Conservation (phyloP, 2,888 invertebrate genomes). For the Hoplodrina ambigua region DNA sequence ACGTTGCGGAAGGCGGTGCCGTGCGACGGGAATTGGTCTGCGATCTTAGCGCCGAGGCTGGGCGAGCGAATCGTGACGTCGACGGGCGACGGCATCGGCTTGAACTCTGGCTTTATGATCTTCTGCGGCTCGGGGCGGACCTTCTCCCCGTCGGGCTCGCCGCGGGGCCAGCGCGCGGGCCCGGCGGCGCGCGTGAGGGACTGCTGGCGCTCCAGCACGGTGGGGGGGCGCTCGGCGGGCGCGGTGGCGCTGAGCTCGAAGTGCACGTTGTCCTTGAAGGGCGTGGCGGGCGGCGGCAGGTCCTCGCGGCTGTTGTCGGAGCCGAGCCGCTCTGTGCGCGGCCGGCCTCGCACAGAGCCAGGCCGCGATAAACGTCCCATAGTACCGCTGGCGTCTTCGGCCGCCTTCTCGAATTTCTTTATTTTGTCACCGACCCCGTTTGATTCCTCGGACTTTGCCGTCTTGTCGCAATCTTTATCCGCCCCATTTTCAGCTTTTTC, state of each 20-base stretch:
- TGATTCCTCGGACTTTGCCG: constrained; percentile 73
- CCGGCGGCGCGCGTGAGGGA: constrained; percentile 69
- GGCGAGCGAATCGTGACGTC: constrained; percentile 87
- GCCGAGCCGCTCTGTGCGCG: constrained; percentile 64
- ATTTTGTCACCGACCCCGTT: constrained; percentile 89
- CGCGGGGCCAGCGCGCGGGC: constrained; percentile 77
- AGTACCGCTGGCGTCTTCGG: constrained; percentile 80
- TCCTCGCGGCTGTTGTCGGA: constrained; percentile 75
- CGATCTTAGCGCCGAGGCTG: constrained; percentile 82
- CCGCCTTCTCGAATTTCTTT: constrained; percentile 86
- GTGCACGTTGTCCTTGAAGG: constrained; percentile 79
- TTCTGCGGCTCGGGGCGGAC: constrained; percentile 83
- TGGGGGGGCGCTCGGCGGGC: constrained; percentile 44
- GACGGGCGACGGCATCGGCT: constrained; percentile 81
- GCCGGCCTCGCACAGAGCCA: constrained; percentile 78
- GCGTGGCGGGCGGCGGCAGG: constrained; percentile 80
- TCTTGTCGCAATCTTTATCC: constrained; percentile 20
- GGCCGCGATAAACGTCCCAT: constrained; percentile 78
- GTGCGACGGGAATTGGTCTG: constrained; percentile 86
- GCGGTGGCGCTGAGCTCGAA: constrained; percentile 69
- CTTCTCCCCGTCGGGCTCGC: constrained; percentile 73
- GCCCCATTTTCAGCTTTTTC: constrained; percentile 34
- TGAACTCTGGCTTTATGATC: constrained; percentile 87
- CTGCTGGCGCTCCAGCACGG: constrained; percentile 72
- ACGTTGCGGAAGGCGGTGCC: constrained; percentile 88